Base-by-base conservation (phyloP, 1,140 invertebrate species). In the Pseudomyrmex sp. region DNA sequence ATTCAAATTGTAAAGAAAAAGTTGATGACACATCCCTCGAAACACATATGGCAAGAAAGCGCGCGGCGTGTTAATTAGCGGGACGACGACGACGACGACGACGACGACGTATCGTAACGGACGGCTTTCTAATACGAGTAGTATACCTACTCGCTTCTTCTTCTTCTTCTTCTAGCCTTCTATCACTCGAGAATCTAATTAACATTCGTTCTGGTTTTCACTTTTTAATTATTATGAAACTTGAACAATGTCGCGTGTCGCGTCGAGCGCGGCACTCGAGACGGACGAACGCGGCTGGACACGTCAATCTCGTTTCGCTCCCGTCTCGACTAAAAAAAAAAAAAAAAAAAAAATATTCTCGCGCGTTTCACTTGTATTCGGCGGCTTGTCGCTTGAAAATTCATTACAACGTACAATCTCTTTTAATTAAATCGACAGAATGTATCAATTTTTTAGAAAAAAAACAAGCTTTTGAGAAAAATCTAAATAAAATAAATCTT, bases 11-110 rank as follows among this genome's bases (percentile, higher is more conserved):
- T 13, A 3, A 26, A 52, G 13, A 13, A 13, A 13, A 12, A 59
- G 68, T 35, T 13, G 63, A 35, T 63, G 54, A 18, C 9, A 18
- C 9, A 44, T 46, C 23, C 70, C 70, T 1, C 35, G 2, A 23
- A 50, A 58, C 48, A 63, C 56, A 54, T 66, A 12, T 8, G 13
- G 72, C 15, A 73, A 8, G 77, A 85, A 85, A 82, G 69, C 54
- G 23, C n/a, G 48, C 77, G 77, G 44, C 72, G 54, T 35, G 35
- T 54, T 26, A 85, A 82, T 85, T 85, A 85, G 54, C 62, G 52
- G 50, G 65, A 54, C 15, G 23, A 35, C 35, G 35, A 54, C 15
- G 23, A 35, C 35, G 35, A n/a, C n/a, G 65, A 54, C 15, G 23
- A 35, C 35, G 35, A 54, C 12, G 68, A 35, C 26, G 13, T 56